Percentiles rank a stretch among this genome's conserved stretches.
phyloP scores from a whole-genome alignment of 92 coral and sea anemone species.

The Blastomussa wellsi region DNA sequence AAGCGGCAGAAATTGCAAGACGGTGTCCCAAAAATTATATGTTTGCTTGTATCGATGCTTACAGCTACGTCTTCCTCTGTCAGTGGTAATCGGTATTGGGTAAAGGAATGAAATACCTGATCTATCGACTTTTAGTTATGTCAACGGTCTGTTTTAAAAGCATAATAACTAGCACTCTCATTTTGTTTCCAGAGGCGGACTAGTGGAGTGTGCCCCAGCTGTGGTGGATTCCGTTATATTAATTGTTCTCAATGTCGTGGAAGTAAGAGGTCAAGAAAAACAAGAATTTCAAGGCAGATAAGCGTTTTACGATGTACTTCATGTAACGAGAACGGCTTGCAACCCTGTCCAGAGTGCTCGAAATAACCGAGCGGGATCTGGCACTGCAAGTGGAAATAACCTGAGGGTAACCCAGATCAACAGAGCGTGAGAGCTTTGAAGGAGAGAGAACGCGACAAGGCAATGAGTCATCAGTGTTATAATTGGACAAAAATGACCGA shows the following conservation, averaged over 20 bases:
- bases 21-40: no score
- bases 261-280: conserved; percentile 86
- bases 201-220: conserved; percentile 64
- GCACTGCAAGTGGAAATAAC: not conserved
- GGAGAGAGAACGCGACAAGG: not conserved
- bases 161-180: not conserved
- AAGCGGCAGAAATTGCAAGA: no score
- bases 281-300: conserved; percentile 90
- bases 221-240: conserved; percentile 90
- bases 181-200: conserved; percentile 49
- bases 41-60: no score
- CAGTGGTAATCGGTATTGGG: no score
- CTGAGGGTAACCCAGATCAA: not conserved
- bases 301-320: conserved; percentile 80
- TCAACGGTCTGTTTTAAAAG: not conserved
- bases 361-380: not conserved
- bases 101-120: not conserved
- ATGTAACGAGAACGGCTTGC: conserved; percentile 93
- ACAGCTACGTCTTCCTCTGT: no score
- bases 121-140: not conserved
- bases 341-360: conserved; percentile 82
- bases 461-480: not conserved
- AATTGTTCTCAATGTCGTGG: conserved; percentile 88
- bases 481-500: not conserved
- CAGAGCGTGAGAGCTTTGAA: not conserved